Evolutionary conservation across 2,797 vertebrate species (phyloP).

Genomic region (Pitangus sulphuratus): DNA sequence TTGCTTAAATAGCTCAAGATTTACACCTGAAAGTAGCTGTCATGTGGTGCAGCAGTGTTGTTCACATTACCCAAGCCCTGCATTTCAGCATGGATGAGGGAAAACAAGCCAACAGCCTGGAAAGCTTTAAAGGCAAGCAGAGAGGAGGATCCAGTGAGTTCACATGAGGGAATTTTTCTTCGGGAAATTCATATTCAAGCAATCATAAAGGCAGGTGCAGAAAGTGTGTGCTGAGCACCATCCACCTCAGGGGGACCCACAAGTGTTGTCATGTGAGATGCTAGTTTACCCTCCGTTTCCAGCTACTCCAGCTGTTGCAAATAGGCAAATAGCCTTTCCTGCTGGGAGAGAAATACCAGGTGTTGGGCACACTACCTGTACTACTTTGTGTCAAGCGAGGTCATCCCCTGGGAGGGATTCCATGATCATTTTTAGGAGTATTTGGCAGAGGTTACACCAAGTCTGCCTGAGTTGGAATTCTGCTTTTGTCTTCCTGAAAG

Average conservation of each 20-base stretch:
- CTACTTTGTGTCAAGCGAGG: not conserved
- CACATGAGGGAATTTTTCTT: not conserved
- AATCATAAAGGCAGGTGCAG: not conserved
- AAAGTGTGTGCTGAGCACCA: not conserved
- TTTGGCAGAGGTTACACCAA: not conserved
- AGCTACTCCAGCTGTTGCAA: not conserved
- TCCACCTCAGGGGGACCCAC: too few species aligned
- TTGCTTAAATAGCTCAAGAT: not conserved
- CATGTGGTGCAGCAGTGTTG: not conserved
- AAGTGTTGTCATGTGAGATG: not conserved
- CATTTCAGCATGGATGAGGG: not conserved
- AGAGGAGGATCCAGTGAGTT: not conserved
- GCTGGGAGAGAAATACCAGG: not conserved
- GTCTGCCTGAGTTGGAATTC: not conserved
- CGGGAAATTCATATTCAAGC: not conserved
- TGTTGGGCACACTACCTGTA: fast-evolving
- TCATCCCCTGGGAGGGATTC: not conserved
- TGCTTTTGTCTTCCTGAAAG: constrained; percentile 6
- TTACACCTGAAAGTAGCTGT: not conserved
- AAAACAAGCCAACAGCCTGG: not conserved
- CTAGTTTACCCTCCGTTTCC: not conserved
- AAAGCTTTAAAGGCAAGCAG: not conserved
- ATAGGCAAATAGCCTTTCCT: not conserved
- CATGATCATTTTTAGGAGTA: not conserved
- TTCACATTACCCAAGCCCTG: not conserved